Conservation (phyloP, 92 coral and sea anemone genomes). For the Epizoanthus stellaris region DNA sequence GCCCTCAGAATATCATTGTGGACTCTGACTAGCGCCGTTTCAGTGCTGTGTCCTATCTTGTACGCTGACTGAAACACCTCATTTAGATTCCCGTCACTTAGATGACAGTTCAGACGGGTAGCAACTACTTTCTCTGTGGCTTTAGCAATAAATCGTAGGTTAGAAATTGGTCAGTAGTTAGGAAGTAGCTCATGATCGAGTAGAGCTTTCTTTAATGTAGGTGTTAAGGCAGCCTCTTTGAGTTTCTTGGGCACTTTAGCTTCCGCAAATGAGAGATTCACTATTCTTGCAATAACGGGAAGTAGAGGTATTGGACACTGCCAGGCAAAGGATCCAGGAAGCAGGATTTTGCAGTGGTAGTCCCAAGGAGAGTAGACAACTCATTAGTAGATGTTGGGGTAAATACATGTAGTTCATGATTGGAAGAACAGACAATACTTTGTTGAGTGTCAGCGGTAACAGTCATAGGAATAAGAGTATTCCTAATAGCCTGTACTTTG, state of each 20-base stretch:
- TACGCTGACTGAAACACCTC: too few relatives aligned
- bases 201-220: slow-evolving; percentile 36
- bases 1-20: too few relatives aligned
- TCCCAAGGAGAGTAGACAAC: slow-evolving; percentile 20
- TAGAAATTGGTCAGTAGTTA: slow-evolving; percentile 52
- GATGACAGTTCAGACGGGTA: not conserved
- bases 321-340: slow-evolving; percentile 52
- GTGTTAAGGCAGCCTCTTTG: slow-evolving; percentile 40
- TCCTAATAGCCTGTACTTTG: slow-evolving; percentile 42
- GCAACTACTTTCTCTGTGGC: slow-evolving; percentile 60
- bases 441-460: not conserved
- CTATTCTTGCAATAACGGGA: slow-evolving; percentile 46
- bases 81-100: too few relatives aligned
- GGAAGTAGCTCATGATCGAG: slow-evolving; percentile 48
- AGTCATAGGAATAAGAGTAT: slow-evolving; percentile 17
- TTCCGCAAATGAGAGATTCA: slow-evolving; percentile 49
- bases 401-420: slow-evolving; percentile 28
- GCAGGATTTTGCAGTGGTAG: slow-evolving; percentile 42
- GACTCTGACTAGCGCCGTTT: too few relatives aligned
- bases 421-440: not conserved
- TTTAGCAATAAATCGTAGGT: slow-evolving; percentile 48
- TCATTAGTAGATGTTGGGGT: slow-evolving; percentile 13
- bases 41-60: too few relatives aligned
- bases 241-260: slow-evolving; percentile 38
- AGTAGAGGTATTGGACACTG: slow-evolving; percentile 39